These are phyloP conservation scores for Bhutanitis thaidina DNA, from an alignment of 2,888 invertebrate species.

Conservation along the genomic window DNA sequence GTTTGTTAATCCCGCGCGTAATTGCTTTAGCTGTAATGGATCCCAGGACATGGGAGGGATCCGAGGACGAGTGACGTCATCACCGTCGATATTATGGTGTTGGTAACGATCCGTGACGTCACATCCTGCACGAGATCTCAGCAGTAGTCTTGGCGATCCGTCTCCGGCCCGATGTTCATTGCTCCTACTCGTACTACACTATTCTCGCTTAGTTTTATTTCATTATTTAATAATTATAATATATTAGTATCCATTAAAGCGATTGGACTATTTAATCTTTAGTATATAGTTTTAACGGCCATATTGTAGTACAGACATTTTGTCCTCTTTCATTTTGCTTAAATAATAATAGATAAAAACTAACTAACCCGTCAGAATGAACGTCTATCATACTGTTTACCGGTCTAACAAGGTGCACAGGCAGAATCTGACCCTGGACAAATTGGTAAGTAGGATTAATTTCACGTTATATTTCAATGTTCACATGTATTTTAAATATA, in stretches of 20 bases:
- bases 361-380: no score
- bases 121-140: constrained; percentile 47
- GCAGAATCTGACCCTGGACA: constrained; percentile 46
- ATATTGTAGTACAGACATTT: no score
- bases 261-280: neutral
- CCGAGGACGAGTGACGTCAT: constrained; percentile 64
- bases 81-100: constrained; percentile 55
- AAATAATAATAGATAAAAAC: no score
- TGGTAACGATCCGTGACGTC: constrained; percentile 70
- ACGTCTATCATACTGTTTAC: constrained; percentile 53
- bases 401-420: constrained; percentile 44
- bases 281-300: no score
- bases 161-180: constrained; percentile 45
- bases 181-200: constrained; percentile 45
- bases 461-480: neutral
- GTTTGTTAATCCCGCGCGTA: constrained; percentile 26
- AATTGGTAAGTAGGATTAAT: constrained; percentile 47
- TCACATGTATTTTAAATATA: no score
- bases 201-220: constrained; percentile 28
- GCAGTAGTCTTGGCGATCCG: constrained; percentile 47
- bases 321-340: no score
- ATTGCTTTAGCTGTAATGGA: constrained; percentile 40
- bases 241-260: no score
- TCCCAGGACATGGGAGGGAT: constrained; percentile 39
- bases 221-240: constrained; percentile 27